A percentile compares a stretch with the other conserved stretches of the same genome.
Conservation (phyloP, 2,113 vertebrate genomes). For the Willisornis vidua region DNA sequence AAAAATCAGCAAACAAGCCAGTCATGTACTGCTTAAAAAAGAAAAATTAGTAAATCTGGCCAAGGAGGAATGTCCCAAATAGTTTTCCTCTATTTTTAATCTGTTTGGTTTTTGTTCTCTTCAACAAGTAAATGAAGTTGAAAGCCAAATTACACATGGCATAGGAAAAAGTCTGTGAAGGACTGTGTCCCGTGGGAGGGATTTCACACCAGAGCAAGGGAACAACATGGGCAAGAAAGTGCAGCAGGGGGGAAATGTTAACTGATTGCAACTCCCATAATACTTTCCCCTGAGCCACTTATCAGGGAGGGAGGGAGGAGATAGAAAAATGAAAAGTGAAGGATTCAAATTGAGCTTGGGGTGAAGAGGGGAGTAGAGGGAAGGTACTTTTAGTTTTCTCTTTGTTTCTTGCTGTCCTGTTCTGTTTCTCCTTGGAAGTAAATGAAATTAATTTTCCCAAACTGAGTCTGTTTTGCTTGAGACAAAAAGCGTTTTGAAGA, state of each 20-base stretch:
- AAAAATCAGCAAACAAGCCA: neutral
- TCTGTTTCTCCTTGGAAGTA: neutral
- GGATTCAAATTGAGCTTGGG: neutral
- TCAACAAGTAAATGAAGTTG: neutral
- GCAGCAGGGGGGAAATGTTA: neutral
- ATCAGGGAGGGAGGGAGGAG: rapidly evolving
- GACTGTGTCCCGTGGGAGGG: neutral
- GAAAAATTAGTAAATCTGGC: neutral
- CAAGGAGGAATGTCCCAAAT: neutral
- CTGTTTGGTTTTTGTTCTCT: neutral
- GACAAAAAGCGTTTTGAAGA: neutral
- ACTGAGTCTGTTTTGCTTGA: neutral
- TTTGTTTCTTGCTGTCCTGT: neutral
- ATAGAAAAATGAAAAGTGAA: neutral
- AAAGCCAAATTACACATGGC: neutral
- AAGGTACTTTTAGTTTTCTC: neutral
- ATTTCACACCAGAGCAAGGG: neutral
- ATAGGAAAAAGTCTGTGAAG: neutral
- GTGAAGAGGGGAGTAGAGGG: neutral
- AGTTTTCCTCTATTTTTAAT: neutral
- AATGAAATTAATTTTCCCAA: neutral
- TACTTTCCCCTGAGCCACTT: neutral
- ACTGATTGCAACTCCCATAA: neutral
- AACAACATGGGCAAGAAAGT: neutral
- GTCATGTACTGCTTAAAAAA: neutral